These are phyloP conservation scores for Drosophila guanche DNA, from an alignment of 1,140 invertebrate genomes.

Conservation along the genomic window DNA sequence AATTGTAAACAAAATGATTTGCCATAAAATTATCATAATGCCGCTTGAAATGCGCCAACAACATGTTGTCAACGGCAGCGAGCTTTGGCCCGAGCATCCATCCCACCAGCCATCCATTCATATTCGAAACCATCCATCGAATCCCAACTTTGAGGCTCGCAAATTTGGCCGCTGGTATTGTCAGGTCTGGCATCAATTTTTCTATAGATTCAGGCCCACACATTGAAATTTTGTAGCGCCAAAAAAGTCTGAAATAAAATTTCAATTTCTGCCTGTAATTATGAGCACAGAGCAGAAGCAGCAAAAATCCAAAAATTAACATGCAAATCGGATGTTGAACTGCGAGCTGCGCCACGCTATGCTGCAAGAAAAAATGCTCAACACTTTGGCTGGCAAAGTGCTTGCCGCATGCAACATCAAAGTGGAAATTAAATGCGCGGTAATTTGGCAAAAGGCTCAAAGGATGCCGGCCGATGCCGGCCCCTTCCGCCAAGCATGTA, in stretches of 20 bases:
- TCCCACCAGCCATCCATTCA: conserved; percentile 16
- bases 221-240: conserved; percentile 55
- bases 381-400: conserved; percentile 53
- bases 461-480: conserved; percentile 65
- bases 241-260: conserved; percentile 23
- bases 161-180: conserved; percentile 55
- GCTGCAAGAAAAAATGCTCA: conserved; percentile 45
- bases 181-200: conserved; percentile 66
- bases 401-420: conserved; percentile 81
- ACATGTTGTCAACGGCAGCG: conserved; percentile 75
- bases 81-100: conserved; percentile 6
- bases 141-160: neutral
- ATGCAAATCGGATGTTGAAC: conserved; percentile 68
- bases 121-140: conserved; percentile 22
- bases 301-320: conserved; percentile 58
- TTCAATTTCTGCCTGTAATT: conserved; percentile 48
- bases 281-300: conserved; percentile 47
- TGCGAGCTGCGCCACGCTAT: conserved; percentile 25
- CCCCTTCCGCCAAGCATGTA: conserved; percentile 66
- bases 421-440: conserved; percentile 82
- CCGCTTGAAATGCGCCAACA: conserved; percentile 76
- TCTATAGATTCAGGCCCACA: conserved; percentile 75
- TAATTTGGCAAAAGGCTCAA: conserved; percentile 83
- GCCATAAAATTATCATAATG: conserved; percentile 81
- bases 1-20: conserved; percentile 82